Base-by-base conservation (phyloP, 2,888 invertebrate species). In the Meghimatium bilineatum region DNA sequence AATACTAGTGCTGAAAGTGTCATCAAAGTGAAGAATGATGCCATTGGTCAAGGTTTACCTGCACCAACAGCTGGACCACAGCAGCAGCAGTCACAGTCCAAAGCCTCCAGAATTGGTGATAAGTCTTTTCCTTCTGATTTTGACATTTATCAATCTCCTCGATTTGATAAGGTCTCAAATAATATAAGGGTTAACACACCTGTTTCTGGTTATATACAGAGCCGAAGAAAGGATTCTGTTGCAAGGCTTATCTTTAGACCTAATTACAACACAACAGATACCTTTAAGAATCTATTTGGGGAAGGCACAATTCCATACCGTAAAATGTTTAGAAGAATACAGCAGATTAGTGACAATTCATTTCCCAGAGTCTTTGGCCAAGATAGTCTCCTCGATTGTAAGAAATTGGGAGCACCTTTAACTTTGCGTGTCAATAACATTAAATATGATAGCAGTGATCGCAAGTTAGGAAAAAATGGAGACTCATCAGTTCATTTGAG, bases 51-150 rank as follows among this genome's bases (percentile, higher is more conserved):
- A n/a, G 72, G 44, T 26, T 20, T 20, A 1, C 60, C 56, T 20
- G 60, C 56, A 29, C 74, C 69, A 34, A 34, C 36, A 44, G 36
- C 72, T 60, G 74, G 74, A 32, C n/a, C n/a, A n/a, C n/a, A n/a
- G n/a, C n/a, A n/a, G n/a, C 60, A 72, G 5, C 36, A 72, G 10
- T 60, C 34, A 17, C 66, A 75, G 49, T 34, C 82, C 20, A 8
- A 49, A n/a, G 86, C 44, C 63, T 82, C 85, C 52, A 75, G 80
- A 77, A 80, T 79, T 69, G 86, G 86, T 86, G 86, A 85, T 79
- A 76, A 86, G 75, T 86, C 85, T 49, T 83, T 86, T 83, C 78
- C 56, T 71, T 80, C 56, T 80, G 66, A 78, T 67, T 83, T 81
- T 83, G 85, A 85, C 78, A 81, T 82, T 56, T 29, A 67, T 77